Evolutionary conservation across 1,140 invertebrate species (phyloP).

Genomic region (Conus betulinus): DNA sequence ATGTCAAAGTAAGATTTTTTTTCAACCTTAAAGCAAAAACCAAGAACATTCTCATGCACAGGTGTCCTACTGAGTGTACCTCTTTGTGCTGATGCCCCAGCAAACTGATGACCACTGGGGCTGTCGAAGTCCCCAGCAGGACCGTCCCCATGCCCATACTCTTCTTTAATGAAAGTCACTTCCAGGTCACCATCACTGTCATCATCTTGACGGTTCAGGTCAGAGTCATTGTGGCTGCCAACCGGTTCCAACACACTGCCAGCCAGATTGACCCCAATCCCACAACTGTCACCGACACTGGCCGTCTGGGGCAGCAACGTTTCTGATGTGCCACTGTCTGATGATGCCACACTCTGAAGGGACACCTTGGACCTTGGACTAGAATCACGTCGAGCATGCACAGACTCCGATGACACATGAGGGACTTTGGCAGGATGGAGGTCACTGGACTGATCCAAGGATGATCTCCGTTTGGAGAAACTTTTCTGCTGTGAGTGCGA

Average conservation of each 20-base stretch:
- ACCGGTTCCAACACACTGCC: conserved; percentile 18
- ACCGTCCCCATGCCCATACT: conserved; percentile 18
- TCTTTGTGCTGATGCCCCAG: background rate
- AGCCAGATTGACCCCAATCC: conserved; percentile 20
- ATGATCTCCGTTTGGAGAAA: conserved; percentile 36
- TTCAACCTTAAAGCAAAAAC: no score
- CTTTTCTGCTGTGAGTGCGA: conserved; percentile 27
- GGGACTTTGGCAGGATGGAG: background rate
- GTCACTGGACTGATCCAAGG: background rate
- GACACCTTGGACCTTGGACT: conserved; percentile 25
- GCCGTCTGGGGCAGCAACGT: conserved; percentile 29
- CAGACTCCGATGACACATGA: background rate
- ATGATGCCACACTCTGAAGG: background rate
- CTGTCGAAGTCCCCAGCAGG: conserved; percentile 22
- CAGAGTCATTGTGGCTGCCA: background rate
- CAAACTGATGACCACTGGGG: conserved; percentile 11
- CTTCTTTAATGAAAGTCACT: conserved; percentile 51
- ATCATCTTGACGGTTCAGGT: conserved; percentile 20
- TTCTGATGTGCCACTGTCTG: background rate
- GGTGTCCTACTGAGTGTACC: background rate
- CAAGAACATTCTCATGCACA: no score
- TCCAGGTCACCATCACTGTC: conserved; percentile 45
- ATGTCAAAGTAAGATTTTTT: no score
- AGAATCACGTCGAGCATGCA: background rate
- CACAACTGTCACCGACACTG: conserved; percentile 8